Evolutionary conservation across 1,140 invertebrate species (phyloP).

Genomic region (Periplaneta americana): DNA sequence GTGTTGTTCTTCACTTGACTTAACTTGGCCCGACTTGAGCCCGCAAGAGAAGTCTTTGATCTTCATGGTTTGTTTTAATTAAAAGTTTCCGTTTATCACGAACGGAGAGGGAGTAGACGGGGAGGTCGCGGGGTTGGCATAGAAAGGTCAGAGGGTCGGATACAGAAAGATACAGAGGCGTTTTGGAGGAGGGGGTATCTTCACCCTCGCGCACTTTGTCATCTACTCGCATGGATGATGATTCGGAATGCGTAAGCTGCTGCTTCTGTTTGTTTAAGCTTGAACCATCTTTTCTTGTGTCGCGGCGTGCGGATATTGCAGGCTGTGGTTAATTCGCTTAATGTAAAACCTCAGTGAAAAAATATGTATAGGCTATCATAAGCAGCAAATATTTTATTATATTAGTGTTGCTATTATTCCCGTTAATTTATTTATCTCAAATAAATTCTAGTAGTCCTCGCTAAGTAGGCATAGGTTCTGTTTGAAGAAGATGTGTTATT

Average conservation of each 20-base stretch:
- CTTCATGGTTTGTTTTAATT: slow-evolving; percentile 12
- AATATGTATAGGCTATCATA: too few relatives aligned
- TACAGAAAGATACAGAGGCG: background rate
- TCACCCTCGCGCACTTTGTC: background rate
- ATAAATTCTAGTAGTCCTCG: too few relatives aligned
- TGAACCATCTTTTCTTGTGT: too few relatives aligned
- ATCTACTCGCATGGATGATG: slow-evolving; percentile 7
- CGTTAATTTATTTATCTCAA: too few relatives aligned
- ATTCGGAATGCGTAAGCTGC: background rate
- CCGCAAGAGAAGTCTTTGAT: slow-evolving; percentile 10
- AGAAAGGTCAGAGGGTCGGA: background rate
- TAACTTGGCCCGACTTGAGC: background rate
- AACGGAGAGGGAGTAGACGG: background rate
- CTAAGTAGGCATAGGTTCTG: too few relatives aligned
- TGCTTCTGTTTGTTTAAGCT: background rate
- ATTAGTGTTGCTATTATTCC: too few relatives aligned
- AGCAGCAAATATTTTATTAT: too few relatives aligned
- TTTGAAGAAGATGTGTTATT: too few relatives aligned
- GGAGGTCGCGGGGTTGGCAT: background rate
- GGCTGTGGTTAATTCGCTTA: too few relatives aligned
- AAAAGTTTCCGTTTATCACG: slow-evolving; percentile 10
- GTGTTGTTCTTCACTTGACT: slow-evolving; percentile 2
- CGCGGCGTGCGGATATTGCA: too few relatives aligned
- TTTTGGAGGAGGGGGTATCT: background rate
- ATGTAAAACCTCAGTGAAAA: too few relatives aligned